These are phyloP conservation scores for Suillia variegata DNA, from an alignment of 2,888 invertebrate species.

Conservation along the genomic window DNA sequence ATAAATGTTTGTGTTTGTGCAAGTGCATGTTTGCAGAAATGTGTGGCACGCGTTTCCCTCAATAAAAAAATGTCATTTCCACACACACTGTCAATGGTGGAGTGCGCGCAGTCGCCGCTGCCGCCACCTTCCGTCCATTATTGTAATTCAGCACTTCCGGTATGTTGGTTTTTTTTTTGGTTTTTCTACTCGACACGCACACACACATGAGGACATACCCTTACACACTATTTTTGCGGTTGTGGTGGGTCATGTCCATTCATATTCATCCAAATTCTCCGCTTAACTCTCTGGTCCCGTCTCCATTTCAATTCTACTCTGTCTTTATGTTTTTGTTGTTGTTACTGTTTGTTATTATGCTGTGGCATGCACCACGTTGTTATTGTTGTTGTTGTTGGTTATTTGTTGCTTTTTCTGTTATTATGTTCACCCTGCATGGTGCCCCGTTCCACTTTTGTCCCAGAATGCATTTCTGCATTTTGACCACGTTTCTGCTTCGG, in stretches of 20 bases:
- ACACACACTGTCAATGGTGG: neutral
- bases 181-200: neutral
- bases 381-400: neutral
- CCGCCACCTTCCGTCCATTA: no score
- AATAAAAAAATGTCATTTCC: no score
- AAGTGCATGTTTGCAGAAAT: no score
- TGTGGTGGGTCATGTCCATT: constrained; percentile 38
- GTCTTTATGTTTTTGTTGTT: constrained; percentile 8
- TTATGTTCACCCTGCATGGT: no score
- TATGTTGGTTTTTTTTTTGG: no score
- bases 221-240: constrained; percentile 24
- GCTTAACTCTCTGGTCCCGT: constrained; percentile 13
- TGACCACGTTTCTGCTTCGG: no score
- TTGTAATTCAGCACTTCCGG: constrained; percentile 16
- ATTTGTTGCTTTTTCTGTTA: neutral
- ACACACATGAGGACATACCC: neutral
- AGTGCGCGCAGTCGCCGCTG: neutral
- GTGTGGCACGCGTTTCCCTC: no score
- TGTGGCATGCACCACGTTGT: neutral
- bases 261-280: constrained; percentile 8
- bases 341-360: neutral
- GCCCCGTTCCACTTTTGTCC: neutral
- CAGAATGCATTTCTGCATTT: constrained; percentile 8
- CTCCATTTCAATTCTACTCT: neutral
- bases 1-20: constrained; percentile 2